Evolutionary conservation across 2,797 vertebrate species (phyloP).

Genomic region (Glossophaga mutica): DNA sequence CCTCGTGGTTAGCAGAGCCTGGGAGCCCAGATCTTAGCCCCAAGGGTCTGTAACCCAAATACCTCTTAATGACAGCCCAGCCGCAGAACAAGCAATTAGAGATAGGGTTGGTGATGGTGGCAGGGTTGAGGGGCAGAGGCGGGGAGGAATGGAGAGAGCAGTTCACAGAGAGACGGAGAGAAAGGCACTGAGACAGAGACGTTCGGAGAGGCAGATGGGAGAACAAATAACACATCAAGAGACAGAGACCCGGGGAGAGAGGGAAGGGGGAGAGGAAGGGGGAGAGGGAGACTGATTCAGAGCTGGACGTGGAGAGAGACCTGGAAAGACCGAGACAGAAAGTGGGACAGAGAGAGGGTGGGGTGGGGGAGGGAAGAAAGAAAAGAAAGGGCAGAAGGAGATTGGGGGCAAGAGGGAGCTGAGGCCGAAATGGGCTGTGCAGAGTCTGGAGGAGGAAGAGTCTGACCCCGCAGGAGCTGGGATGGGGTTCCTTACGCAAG

Average conservation of each 20-base stretch:
- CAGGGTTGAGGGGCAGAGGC: background rate
- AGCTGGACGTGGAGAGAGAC: background rate
- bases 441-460: background rate
- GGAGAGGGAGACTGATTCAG: background rate
- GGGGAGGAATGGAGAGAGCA: background rate
- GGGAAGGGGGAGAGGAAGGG: background rate
- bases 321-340: background rate
- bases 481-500: background rate
- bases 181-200: background rate
- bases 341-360: background rate
- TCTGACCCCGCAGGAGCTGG: background rate
- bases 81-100: slow-evolving; percentile 24
- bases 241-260: background rate
- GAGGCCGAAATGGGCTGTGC: background rate
- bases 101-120: background rate
- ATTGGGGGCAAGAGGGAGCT: background rate
- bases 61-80: slow-evolving; percentile 29
- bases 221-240: background rate
- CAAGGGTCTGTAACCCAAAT: slow-evolving; percentile 49
- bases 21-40: slow-evolving; percentile 57
- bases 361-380: background rate
- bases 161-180: background rate
- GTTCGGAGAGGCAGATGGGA: background rate
- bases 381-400: background rate
- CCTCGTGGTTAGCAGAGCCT: slow-evolving; percentile 62